These are phyloP conservation scores for Anorthoa munda DNA, from an alignment of 2,888 invertebrate species.

Conservation along the genomic window DNA sequence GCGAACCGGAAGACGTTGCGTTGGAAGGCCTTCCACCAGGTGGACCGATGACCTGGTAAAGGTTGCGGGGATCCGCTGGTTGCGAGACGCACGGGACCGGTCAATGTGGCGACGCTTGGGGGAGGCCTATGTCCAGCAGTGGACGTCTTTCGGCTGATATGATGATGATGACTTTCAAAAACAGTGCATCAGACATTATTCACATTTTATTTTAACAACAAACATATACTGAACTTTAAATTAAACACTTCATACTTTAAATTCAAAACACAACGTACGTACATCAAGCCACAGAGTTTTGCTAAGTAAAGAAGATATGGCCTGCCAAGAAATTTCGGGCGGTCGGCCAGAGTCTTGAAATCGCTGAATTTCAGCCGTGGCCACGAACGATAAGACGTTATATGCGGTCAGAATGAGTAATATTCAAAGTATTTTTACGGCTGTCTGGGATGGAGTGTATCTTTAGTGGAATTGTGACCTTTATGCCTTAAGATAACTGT, in stretches of 20 bases:
- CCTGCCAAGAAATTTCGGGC: conserved; percentile 66
- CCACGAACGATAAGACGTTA: conserved; percentile 33
- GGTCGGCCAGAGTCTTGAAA: conserved; percentile 50
- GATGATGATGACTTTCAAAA: not conserved
- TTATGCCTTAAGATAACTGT: not conserved
- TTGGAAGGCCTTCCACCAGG: too few relatives aligned
- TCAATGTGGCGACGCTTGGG: too few relatives aligned
- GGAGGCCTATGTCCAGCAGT: too few relatives aligned
- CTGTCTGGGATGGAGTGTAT: not conserved
- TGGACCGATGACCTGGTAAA: too few relatives aligned
- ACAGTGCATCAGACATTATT: too few relatives aligned
- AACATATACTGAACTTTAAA: not conserved
- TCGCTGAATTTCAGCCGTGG: conserved; percentile 35
- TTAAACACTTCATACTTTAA: conserved; percentile 3
- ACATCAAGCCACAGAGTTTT: conserved; percentile 8
- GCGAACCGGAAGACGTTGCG: too few relatives aligned
- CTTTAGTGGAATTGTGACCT: conserved; percentile 4
- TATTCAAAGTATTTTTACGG: conserved; percentile 31
- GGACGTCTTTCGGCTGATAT: too few relatives aligned
- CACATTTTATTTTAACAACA: not conserved
- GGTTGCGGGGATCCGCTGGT: too few relatives aligned
- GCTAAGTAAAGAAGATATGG: conserved; percentile 34
- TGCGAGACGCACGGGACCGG: too few relatives aligned
- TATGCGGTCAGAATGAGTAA: conserved; percentile 34
- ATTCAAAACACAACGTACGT: conserved; percentile 27